Evolutionary conservation across 1,140 invertebrate genomes (phyloP), one percentile per base, ranked within the genome.

Genomic region (Hylaeus volcanicus): DNA sequence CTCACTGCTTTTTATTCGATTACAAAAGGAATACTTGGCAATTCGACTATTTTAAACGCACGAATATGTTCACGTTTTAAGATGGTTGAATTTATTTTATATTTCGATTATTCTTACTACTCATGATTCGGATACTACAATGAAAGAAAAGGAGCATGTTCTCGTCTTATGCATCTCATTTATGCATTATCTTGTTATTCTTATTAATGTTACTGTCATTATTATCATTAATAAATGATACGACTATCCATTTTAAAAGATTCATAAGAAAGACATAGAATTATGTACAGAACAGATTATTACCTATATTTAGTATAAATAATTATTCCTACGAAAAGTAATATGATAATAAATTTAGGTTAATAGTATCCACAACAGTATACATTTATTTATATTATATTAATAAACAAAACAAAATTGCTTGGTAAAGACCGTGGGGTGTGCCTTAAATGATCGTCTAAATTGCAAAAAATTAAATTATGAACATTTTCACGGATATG

Each of bases 231-330:
- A 84, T 87, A 89, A 90, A 89, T 88, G 83, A 85, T 91, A 92
- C 81, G 70, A 91, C 84, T 92, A 92, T 90, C 77, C 85, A 89
- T 85, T 88, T 83, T 91, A 91, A 89, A 88, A 82, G 81, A 92
- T 88, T 89, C 85, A 87, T 92, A 90, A 89, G 81, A 91, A 92
- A 89, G 86, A 92, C 89, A 92, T 92, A 93, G 89, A 88, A 89
- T 92, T 92, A 92, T 93, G 93, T 93, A 93, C 93, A 93, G 91
- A 92, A 91, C 89, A 91, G 90, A 92, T 93, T 87, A 93, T 92
- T 92, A 91, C 87, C 87, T 91, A 91, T 88, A 90, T 88, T 89
- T 91, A 92, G 89, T 84, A 86, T 84, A 75, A 90, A 90, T 83
- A 82, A 91, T 89, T 88, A 92, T 92, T 89, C 88, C 88, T 89